phyloP scores from a whole-genome alignment of 2,797 vertebrate species.

The Enteromius afrohamiltoni region DNA sequence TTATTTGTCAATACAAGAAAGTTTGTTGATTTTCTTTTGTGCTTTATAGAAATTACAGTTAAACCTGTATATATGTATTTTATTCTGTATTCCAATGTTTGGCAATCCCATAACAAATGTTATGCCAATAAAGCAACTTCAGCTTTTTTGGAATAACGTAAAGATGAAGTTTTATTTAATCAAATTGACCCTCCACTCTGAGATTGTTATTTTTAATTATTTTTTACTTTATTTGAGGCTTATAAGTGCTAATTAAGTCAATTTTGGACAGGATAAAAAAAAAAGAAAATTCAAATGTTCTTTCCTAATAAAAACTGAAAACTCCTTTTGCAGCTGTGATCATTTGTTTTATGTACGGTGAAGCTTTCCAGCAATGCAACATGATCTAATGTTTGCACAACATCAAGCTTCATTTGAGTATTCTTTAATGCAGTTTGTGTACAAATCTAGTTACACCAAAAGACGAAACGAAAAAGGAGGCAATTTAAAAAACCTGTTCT shows the following conservation, averaged over 20 bases:
- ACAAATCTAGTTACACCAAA: slow-evolving; percentile 13
- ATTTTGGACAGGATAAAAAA: neutral
- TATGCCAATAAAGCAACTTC: no score
- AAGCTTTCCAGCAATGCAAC: neutral
- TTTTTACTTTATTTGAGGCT: neutral
- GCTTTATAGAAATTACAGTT: neutral
- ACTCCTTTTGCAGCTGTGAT: neutral
- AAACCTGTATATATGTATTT: no score
- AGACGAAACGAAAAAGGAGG: neutral
- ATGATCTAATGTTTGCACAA: slow-evolving; percentile 29
- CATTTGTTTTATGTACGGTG: neutral
- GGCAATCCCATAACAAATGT: no score
- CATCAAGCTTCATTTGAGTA: neutral
- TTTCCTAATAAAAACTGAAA: neutral
- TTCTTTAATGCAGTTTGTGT: slow-evolving; percentile 5
- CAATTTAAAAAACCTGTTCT: slow-evolving; percentile 41
- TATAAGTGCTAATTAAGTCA: neutral
- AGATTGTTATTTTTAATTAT: neutral
- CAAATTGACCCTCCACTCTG: neutral
- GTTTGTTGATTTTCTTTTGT: neutral
- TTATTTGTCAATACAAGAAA: neutral
- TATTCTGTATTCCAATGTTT: no score
- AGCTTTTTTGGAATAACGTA: neutral
- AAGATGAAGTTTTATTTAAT: neutral
- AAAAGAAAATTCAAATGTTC: neutral